A percentile compares a stretch with the other conserved stretches of the same genome.
These are phyloP conservation scores for Hyperopisus bebe DNA, from an alignment of 2,113 vertebrate species.

Conservation along the genomic window DNA sequence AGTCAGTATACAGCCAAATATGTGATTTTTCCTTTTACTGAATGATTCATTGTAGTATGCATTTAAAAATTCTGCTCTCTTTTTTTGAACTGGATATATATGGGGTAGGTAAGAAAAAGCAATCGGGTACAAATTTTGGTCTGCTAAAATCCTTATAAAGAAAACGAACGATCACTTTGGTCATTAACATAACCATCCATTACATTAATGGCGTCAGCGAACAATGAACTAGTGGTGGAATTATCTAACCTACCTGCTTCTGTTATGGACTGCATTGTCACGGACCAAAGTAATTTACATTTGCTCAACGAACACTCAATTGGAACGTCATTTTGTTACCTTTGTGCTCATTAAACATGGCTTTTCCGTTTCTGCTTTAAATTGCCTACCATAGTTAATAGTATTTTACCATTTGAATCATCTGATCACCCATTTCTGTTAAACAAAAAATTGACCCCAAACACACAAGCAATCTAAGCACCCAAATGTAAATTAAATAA, in stretches of 20 bases:
- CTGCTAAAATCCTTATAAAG: neutral
- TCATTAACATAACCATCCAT: neutral
- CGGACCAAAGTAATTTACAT: neutral
- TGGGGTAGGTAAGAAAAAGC: neutral
- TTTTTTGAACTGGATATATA: neutral
- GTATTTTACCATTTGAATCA: neutral
- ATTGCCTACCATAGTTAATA: neutral
- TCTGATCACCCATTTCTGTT: neutral
- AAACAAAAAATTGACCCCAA: neutral
- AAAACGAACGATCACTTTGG: neutral
- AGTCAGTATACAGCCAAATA: neutral
- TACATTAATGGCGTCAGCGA: slow-evolving; percentile 7
- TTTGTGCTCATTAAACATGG: neutral
- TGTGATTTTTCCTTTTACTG: neutral
- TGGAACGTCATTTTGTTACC: neutral
- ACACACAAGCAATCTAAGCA: neutral
- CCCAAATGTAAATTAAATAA: neutral
- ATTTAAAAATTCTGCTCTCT: neutral
- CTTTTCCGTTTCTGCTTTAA: neutral
- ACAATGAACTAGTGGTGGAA: neutral
- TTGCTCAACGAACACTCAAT: neutral
- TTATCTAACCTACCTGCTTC: slow-evolving; percentile 11
- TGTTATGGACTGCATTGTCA: slow-evolving; percentile 9
- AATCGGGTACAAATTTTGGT: neutral
- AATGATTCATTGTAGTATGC: neutral